A percentile compares a stretch with the other conserved stretches of the same genome.
Evolutionary conservation across 2,888 invertebrate species (phyloP).

Genomic region (Dasypolia templi): DNA sequence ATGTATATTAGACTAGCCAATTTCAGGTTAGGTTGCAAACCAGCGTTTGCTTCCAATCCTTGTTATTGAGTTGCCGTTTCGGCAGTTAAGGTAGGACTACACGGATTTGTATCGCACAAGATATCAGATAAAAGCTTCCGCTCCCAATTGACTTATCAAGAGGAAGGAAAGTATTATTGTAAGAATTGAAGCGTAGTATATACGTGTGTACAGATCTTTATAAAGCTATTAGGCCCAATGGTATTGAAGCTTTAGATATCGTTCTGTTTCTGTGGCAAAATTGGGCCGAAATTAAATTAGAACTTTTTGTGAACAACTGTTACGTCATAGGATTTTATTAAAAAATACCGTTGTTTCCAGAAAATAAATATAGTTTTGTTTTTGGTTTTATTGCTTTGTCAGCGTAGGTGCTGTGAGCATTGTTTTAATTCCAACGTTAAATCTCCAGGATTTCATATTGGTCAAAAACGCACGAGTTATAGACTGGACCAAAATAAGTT

Average conservation of each 20-base stretch:
- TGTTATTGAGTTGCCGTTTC: conserved; percentile 67
- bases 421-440: conserved; percentile 37
- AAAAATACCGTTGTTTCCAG: conserved; percentile 14
- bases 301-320: conserved; percentile 16
- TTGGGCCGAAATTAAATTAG: conserved; percentile 28
- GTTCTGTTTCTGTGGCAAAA: conserved; percentile 17
- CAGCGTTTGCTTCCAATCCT: conserved; percentile 73
- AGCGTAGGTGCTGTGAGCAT: conserved; percentile 18
- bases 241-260: conserved; percentile 38
- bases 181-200: conserved; percentile 24
- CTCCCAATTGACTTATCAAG: conserved; percentile 35
- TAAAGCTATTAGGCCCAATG: conserved; percentile 27
- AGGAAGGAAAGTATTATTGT: conserved; percentile 24
- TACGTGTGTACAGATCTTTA: conserved; percentile 30
- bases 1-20: conserved; percentile 81
- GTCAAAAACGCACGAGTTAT: conserved; percentile 20
- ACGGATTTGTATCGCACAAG: conserved; percentile 44
- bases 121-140: conserved; percentile 34
- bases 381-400: conserved; percentile 34
- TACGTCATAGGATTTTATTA: conserved; percentile 15
- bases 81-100: conserved; percentile 47
- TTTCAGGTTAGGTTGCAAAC: conserved; percentile 82
- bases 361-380: conserved; percentile 15
- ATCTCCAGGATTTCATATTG: conserved; percentile 36
- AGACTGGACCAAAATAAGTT: conserved; percentile 2